Base-by-base conservation (phyloP, 2,888 invertebrate genomes). In the Plusia festucae region DNA sequence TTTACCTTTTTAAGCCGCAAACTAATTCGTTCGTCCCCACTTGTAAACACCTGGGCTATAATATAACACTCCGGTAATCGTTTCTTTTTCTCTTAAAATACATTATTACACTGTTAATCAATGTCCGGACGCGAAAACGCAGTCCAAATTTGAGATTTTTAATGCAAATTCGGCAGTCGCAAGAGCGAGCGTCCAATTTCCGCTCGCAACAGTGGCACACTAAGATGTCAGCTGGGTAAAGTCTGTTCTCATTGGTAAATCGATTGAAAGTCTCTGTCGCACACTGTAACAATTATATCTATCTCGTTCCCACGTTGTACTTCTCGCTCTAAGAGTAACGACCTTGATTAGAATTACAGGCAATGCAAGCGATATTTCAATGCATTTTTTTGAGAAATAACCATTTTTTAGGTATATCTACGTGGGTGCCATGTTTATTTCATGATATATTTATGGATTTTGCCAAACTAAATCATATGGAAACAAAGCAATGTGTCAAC, bases 1-100 rank as follows among this genome's bases (percentile, higher is more conserved):
- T 85, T 84, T 91, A 92, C 94, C 94, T 93, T 93, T 83, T 70
- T 81, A 82, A 85, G 85, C 86, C 87, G 90, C 91, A 90, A 90
- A 91, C 91, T 81, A 82, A 81, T 81, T 85, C 88, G 91, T 88
- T 90, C 80, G 75, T 89, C 94, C 92, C 94, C 93, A 90, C 88
- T 85, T 75, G 71, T 80, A 82, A 89, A 89, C 91, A 92, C 93
- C 91, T 89, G 86, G 94, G 95, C 95, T 95, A 95, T 95, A 95
- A 95, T 90, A 95, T 95, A 85, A 95, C 95, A 94, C 94, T 95
- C 79, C 90, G 91, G 84, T 88, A 91, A 88, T 92, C 88, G 92
- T 93, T 90, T 93, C 92, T 93, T 95, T 93, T 95, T 93, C 94
- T 93, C 91, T 93, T 95, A 89, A 91, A 91, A 95, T 93, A 92